phyloP scores from a whole-genome alignment of 2,888 invertebrate genomes.

The Ashinkailepas kermadecensis region DNA sequence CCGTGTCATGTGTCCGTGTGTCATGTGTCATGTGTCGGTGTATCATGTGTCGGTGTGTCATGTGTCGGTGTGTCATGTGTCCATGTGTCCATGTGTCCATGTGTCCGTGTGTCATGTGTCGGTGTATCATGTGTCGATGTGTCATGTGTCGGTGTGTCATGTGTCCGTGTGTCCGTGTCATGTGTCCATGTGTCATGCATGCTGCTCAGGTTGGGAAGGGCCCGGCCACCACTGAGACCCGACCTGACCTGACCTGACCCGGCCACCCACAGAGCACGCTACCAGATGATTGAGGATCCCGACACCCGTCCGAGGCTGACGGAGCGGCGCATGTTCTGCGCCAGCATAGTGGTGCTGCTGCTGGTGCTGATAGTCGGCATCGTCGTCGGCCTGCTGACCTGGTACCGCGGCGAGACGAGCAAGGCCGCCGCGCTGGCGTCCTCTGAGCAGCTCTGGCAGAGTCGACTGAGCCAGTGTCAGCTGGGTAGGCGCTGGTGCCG shows the following conservation, averaged over 20 bases:
- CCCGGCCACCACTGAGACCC: too few species aligned
- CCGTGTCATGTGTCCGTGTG: background rate
- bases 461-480: background rate
- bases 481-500: background rate
- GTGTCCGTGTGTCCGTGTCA: background rate
- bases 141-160: background rate
- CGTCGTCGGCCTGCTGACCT: conserved; percentile 14
- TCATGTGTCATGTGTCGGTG: background rate
- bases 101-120: background rate
- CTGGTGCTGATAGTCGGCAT: conserved; percentile 10
- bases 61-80: too few species aligned
- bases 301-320: background rate
- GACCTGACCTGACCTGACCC: conserved; percentile 20
- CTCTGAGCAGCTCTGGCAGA: background rate
- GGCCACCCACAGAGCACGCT: background rate
- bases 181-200: background rate
- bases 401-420: conserved; percentile 10
- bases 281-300: background rate
- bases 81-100: background rate
- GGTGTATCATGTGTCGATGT: background rate
- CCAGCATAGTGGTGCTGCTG: background rate
- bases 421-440: background rate
- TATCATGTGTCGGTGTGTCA: background rate
- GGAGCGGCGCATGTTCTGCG: conserved; percentile 1
- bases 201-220: background rate